Base-by-base conservation (phyloP, 2,888 invertebrate species). In the Sturmia bella region DNA sequence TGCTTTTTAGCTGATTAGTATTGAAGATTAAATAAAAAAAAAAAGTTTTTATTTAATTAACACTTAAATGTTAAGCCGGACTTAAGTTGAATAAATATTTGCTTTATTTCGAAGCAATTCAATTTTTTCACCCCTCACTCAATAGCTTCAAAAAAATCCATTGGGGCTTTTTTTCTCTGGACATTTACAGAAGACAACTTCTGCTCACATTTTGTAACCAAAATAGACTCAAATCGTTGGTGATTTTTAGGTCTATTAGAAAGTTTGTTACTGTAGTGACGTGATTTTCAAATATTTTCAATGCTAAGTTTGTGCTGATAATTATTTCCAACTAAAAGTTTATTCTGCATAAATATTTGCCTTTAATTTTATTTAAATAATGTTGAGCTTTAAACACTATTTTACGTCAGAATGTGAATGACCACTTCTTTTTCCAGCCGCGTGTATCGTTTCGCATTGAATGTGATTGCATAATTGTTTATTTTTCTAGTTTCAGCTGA, bases 51-150 rank as follows among this genome's bases (percentile, higher is more conserved):
- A 64, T 86, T 88, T 86, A 88, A 87, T 87, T 88, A 88, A 86
- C 87, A 85, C 81, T 70, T 81, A 73, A 64, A 85, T 87, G 87
- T 68, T 86, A 88, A 87, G 84, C 87, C 87, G 87, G 87, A 87
- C 68, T 73, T 72, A 56, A 66, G 78, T 66, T 57, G 19, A 19
- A 13, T 57, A 39, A 37, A n/a, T 39, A 39, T 57, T 57, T 57
- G 39, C 57, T 9, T 57, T 39, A 13, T 39, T 19, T 19, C 37
- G 17, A 56, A 15, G 17, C 37, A 37, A 56, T 56, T 57, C 39
- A 39, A 57, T 45, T 45, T 15, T 45, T 45, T 45, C 15, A 15
- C n/a, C 45, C 17, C 45, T 45, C 45, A 15, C n/a, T n/a, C n/a
- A n/a, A n/a, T n/a, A n/a, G n/a, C n/a, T n/a, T n/a, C n/a, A n/a